Conservation (phyloP, 2,113 vertebrate genomes). For the Chrysemys picta region DNA sequence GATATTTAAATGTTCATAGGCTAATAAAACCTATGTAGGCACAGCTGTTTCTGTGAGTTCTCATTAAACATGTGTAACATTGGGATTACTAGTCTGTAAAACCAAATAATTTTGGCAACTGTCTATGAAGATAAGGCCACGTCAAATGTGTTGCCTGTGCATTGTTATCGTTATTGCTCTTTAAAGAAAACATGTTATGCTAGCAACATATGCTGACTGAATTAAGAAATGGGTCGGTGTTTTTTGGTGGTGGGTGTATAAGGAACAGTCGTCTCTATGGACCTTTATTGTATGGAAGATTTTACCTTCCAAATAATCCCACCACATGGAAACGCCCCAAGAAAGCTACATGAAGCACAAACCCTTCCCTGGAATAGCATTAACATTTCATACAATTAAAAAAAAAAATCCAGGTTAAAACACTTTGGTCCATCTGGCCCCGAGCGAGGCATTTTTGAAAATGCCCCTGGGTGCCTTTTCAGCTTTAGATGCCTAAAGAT, state of each 20-base stretch:
- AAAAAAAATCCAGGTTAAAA: not conserved
- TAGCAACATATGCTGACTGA: not conserved
- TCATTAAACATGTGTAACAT: conserved; percentile 40
- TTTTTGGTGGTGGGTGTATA: not conserved
- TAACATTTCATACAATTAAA: not conserved
- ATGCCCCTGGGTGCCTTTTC: not conserved
- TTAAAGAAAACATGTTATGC: not conserved
- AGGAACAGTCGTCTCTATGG: not conserved
- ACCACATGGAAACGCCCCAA: not conserved
- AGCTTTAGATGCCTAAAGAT: too few relatives aligned
- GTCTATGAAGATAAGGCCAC: conserved; percentile 45
- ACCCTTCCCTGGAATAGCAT: not conserved
- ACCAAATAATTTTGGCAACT: not conserved
- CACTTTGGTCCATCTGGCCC: not conserved
- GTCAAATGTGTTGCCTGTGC: conserved; percentile 12
- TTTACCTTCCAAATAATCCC: not conserved
- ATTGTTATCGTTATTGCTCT: not conserved
- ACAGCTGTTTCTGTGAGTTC: conserved; percentile 22
- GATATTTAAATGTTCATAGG: conserved; percentile 30
- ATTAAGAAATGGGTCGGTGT: not conserved
- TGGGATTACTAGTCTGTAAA: not conserved
- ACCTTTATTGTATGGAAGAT: not conserved
- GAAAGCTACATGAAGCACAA: not conserved
- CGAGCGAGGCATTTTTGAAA: not conserved
- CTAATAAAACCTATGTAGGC: not conserved